Base-by-base conservation (phyloP, 2,113 vertebrate species). In the Xenopus tropicalis region DNA sequence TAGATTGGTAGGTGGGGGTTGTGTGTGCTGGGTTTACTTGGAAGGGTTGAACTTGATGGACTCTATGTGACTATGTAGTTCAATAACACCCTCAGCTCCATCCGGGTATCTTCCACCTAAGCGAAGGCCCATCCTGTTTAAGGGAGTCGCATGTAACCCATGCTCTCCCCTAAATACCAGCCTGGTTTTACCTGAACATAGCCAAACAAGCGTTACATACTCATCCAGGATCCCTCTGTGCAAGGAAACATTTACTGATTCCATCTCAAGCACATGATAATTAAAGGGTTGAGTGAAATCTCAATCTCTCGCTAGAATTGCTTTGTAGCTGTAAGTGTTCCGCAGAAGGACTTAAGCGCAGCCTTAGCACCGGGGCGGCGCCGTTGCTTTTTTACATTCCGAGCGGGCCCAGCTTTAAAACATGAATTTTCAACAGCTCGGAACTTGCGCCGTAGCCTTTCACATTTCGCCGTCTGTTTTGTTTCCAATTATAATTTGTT, bases 401-500 rank as follows among this genome's bases (percentile, higher is more conserved):
- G 23, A 54, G 29, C 20, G 42, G 42, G 57, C 17, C 29, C 62
- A 43, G 22, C 58, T 43, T 44, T 69, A 11, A 58, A 63, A 76
- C 48, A 25, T 74, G 72, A 68, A 74, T 74, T 24, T 22, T 74
- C 44, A 68, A 62, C 57, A 52, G 65, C 65, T 54, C 66, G 23
- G 66, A 63, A 76, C 46, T 63, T 69, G 17, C 44, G 71, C 61
- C 11, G 1, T 68, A 13, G 58, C 42, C 63, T 51, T 0, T 11
- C 19, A 66, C 78, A 70, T 70, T 46, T 65, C 62, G 64, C 14
- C 24, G 57, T 75, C 77, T 76, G 78, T 63, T 66, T 20, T 76
- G 65, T 71, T 78, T 81, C 48, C 66, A 57, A 67, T 78, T 79
- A 78, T 68, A 74, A 83, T 78, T 81, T 69, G 66, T 79, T 75